These are phyloP conservation scores for Enoplolaimus lenunculus DNA, from an alignment of 2,888 invertebrate species.

Conservation along the genomic window DNA sequence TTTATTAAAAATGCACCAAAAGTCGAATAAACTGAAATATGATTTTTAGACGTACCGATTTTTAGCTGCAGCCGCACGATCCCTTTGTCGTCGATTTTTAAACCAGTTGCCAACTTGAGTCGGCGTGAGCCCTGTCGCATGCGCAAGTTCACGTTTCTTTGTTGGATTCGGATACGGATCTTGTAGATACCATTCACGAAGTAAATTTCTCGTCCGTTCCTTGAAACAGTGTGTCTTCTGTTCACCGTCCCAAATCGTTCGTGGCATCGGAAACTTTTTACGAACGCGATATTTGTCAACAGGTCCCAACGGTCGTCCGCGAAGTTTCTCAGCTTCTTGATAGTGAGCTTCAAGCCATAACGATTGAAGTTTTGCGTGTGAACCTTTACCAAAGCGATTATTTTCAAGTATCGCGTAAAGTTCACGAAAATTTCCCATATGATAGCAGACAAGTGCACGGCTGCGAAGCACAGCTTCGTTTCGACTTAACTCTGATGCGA, in stretches of 20 bases:
- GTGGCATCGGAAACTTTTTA: conserved; percentile 78
- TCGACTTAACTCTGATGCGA: conserved; percentile 58
- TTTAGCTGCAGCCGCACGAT: conserved; percentile 73
- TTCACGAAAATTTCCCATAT: conserved; percentile 74
- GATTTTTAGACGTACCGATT: conserved; percentile 51
- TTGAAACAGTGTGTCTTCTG: conserved; percentile 92
- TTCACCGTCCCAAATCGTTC: conserved; percentile 88
- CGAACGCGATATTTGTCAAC: conserved; percentile 82
- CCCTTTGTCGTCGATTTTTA: conserved; percentile 88
- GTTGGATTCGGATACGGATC: conserved; percentile 90
- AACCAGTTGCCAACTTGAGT: conserved; percentile 91
- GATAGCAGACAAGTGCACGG: conserved; percentile 71
- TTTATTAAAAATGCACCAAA: too few relatives aligned
- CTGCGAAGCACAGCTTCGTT: conserved; percentile 74
- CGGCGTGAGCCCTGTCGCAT: conserved; percentile 74
- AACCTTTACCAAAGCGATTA: conserved; percentile 73
- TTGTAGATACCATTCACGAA: conserved; percentile 94
- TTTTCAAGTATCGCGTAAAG: conserved; percentile 73
- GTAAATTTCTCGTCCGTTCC: conserved; percentile 73
- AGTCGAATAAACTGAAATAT: too few relatives aligned
- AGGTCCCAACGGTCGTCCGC: conserved; percentile 76
- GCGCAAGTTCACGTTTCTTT: conserved; percentile 76
- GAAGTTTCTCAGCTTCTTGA: conserved; percentile 73
- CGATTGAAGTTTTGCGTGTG: conserved; percentile 68
- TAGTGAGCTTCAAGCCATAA: conserved; percentile 91